Evolutionary conservation across 2,888 invertebrate species (phyloP).

Genomic region (Heteropelma amictum): DNA sequence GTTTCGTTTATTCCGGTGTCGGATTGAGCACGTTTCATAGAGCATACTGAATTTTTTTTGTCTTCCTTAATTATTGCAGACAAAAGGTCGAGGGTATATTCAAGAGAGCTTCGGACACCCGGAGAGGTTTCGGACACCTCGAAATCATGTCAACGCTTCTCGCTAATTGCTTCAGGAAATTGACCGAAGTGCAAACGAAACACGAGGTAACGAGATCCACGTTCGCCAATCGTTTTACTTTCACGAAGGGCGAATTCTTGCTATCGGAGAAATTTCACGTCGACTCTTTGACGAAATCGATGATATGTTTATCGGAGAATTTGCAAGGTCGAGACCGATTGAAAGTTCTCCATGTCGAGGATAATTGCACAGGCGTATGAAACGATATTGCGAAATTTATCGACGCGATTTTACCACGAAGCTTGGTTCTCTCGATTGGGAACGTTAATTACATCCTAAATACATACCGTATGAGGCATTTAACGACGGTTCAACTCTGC

Average conservation of each 20-base stretch:
- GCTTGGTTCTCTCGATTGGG: not conserved
- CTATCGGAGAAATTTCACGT: slow-evolving; percentile 4
- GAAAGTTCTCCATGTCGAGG: slow-evolving; percentile 18
- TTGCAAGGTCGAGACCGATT: not conserved
- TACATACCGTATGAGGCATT: too few relatives aligned
- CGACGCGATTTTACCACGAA: not conserved
- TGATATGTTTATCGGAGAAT: not conserved
- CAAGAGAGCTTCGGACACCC: not conserved
- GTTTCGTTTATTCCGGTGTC: too few relatives aligned
- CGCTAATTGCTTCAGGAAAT: slow-evolving; percentile 59
- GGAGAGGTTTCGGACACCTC: slow-evolving; percentile 37
- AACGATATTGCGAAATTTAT: not conserved
- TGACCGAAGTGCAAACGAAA: slow-evolving; percentile 52
- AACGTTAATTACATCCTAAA: not conserved
- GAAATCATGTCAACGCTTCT: slow-evolving; percentile 57
- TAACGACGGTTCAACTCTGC: too few relatives aligned
- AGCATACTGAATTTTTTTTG: too few relatives aligned
- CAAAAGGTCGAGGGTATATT: slow-evolving; percentile 12
- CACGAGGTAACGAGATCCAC: slow-evolving; percentile 57
- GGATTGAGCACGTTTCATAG: too few relatives aligned
- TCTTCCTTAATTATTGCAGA: too few relatives aligned
- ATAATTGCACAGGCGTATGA: not conserved
- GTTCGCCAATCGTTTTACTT: not conserved
- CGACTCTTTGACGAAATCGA: not conserved
- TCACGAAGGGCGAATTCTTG: not conserved